Evolutionary conservation across 2,797 vertebrate species (phyloP).

Genomic region (Uromys caudimaculatus): DNA sequence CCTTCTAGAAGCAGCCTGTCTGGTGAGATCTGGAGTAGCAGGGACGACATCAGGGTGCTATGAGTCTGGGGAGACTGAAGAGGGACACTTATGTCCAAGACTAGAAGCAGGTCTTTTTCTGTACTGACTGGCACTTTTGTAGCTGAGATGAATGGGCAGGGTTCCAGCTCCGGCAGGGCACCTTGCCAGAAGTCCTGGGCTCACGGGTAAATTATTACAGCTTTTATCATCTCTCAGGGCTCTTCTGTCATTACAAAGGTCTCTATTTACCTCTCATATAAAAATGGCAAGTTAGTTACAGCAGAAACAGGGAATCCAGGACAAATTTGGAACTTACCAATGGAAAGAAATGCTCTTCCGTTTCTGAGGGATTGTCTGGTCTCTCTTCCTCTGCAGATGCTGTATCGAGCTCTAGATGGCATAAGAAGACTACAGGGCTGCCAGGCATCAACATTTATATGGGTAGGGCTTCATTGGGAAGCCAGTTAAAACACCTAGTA

Average conservation of each 20-base stretch:
- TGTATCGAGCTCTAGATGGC: background rate
- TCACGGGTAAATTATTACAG: background rate
- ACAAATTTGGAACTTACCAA: background rate
- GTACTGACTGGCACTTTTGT: background rate
- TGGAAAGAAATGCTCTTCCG: background rate
- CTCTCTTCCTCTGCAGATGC: background rate
- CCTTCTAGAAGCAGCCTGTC: background rate
- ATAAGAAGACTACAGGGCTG: background rate
- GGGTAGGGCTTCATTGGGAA: background rate
- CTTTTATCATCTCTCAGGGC: conserved; percentile 56
- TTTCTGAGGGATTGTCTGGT: background rate
- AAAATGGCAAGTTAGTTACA: conserved; percentile 66
- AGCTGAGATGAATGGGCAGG: background rate
- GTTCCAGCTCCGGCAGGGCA: background rate
- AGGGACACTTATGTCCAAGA: background rate
- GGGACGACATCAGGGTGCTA: background rate
- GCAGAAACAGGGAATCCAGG: background rate
- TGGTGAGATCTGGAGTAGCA: background rate
- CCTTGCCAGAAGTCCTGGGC: conserved; percentile 25
- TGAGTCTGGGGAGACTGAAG: background rate
- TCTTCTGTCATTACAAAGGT: background rate
- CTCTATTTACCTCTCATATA: conserved; percentile 13
- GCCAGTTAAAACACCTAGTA: background rate
- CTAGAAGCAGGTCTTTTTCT: conserved; percentile 41
- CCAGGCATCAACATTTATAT: background rate